Evolutionary conservation across 2,797 vertebrate species (phyloP).

Genomic region (Vipera latastei): DNA sequence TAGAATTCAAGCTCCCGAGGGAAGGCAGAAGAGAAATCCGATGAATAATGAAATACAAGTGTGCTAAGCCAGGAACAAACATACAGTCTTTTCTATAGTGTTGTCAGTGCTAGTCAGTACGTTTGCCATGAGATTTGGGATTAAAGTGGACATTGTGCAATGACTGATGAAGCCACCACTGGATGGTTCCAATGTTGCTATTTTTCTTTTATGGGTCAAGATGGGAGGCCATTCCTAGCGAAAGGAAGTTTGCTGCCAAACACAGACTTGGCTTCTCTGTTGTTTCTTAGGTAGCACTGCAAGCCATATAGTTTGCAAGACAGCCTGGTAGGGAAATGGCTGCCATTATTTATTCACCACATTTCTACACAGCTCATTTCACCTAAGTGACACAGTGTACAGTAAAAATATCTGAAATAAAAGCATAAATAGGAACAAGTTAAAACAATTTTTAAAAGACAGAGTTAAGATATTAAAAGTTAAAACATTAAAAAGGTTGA

Average conservation of each 20-base stretch:
- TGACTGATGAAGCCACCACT: neutral
- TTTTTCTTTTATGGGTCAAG: neutral
- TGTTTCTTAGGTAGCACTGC: neutral
- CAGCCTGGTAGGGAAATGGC: neutral
- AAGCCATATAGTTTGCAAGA: neutral
- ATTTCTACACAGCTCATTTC: neutral
- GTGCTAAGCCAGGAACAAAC: neutral
- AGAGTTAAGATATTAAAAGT: neutral
- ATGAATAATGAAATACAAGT: neutral
- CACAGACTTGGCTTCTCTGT: neutral
- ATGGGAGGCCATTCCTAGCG: neutral
- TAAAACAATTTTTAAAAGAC: neutral
- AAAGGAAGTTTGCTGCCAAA: neutral
- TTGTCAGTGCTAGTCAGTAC: too few species aligned
- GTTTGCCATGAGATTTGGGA: neutral
- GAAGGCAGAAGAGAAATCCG: neutral
- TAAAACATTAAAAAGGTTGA: neutral
- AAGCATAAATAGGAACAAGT: neutral
- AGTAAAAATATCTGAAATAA: neutral
- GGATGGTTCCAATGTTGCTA: neutral
- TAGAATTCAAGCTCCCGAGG: neutral
- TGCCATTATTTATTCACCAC: neutral
- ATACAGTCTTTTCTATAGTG: neutral
- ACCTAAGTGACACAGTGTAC: neutral
- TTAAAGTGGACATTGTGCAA: too few species aligned